A percentile compares a stretch with the other conserved stretches of the same genome.
Evolutionary conservation across 2,113 vertebrate species (phyloP).

Genomic region (Oxygymnocypris stewartii): DNA sequence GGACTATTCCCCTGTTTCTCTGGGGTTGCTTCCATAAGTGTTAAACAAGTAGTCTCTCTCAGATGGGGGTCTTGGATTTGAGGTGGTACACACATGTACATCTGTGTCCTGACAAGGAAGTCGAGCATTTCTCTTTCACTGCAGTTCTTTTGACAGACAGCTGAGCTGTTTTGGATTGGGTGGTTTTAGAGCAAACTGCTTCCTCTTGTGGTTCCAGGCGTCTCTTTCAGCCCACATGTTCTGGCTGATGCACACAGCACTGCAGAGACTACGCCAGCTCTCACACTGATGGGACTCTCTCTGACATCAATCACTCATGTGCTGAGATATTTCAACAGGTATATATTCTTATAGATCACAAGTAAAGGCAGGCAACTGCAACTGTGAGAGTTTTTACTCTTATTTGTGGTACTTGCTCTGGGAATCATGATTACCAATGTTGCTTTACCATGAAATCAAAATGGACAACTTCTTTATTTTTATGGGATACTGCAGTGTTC

Average conservation of each 20-base stretch:
- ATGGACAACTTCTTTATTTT: not conserved
- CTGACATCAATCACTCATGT: not conserved
- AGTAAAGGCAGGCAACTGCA: not conserved
- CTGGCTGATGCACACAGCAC: conserved; percentile 25
- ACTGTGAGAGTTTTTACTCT: not conserved
- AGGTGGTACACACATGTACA: conserved; percentile 28
- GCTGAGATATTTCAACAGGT: not conserved
- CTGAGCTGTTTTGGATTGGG: conserved; percentile 7
- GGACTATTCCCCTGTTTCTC: not conserved
- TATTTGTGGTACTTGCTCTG: not conserved
- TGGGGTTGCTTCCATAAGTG: not conserved
- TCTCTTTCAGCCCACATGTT: conserved; percentile 26
- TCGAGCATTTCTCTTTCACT: not conserved
- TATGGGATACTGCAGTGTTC: not conserved
- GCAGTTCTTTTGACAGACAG: conserved; percentile 32
- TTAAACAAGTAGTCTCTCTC: conserved; percentile 2
- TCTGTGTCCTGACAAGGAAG: conserved; percentile 13
- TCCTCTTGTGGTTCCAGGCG: conserved; percentile 29
- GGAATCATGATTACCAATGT: not conserved
- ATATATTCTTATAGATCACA: not conserved
- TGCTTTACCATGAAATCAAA: not conserved
- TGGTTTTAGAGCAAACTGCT: conserved; percentile 15
- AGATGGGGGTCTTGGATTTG: conserved; percentile 1
- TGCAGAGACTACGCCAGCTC: not conserved
- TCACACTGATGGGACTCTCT: not conserved